Conservation (phyloP, 1,140 invertebrate genomes). For the Cyrtorhinus lividipennis region DNA sequence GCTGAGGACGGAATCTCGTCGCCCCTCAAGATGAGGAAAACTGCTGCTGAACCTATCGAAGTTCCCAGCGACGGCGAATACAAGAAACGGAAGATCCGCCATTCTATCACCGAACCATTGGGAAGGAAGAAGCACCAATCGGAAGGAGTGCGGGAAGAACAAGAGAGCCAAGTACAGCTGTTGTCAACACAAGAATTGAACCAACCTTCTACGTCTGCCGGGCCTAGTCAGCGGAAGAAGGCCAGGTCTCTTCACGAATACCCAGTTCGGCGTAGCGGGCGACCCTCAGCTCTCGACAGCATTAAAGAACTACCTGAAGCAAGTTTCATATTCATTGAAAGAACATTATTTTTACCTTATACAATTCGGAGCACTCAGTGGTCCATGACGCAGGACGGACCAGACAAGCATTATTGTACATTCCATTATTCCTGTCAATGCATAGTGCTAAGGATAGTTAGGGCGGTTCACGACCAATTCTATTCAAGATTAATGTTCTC, state of each 20-base stretch:
- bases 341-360: too few relatives aligned
- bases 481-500: too few relatives aligned
- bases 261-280: background rate
- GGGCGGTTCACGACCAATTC: too few relatives aligned
- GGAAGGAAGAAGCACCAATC: background rate
- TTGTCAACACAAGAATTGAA: background rate
- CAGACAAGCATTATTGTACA: too few relatives aligned
- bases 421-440: too few relatives aligned
- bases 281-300: background rate
- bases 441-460: too few relatives aligned
- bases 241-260: background rate
- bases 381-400: too few relatives aligned
- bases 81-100: background rate
- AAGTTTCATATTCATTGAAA: too few relatives aligned
- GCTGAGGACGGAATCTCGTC: background rate
- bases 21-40: background rate
- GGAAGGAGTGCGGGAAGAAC: background rate
- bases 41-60: background rate
- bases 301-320: background rate
- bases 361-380: too few relatives aligned
- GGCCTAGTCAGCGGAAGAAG: background rate
- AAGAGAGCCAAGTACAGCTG: too few relatives aligned
- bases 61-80: background rate
- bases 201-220: background rate
- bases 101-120: slow-evolving; percentile 1